Percentiles rank a stretch among this genome's conserved stretches.
These are phyloP conservation scores for Leguminivora glycinivorella DNA, from an alignment of 1,140 invertebrate species.

Conservation along the genomic window DNA sequence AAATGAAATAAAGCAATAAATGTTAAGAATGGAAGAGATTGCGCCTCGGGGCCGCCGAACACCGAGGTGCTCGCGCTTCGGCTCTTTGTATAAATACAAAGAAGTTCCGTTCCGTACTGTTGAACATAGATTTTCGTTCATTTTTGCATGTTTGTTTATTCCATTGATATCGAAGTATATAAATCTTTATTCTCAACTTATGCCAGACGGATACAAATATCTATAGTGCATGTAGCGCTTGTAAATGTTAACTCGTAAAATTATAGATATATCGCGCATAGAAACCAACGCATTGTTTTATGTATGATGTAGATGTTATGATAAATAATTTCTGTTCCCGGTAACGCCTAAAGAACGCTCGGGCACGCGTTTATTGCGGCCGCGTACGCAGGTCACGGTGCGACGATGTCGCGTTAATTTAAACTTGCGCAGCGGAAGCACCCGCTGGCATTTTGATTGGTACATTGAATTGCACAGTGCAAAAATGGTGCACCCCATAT, in stretches of 20 bases:
- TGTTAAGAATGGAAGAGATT: constrained; percentile 53
- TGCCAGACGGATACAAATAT: not conserved
- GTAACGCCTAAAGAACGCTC: constrained; percentile 10
- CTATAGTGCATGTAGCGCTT: not conserved
- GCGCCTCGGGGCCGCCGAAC: constrained; percentile 36
- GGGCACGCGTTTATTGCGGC: constrained; percentile 12
- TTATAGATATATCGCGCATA: constrained; percentile 12
- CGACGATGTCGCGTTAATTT: constrained; percentile 42
- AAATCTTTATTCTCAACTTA: constrained; percentile 20
- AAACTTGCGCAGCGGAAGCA: constrained; percentile 44
- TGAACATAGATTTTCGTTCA: constrained; percentile 17
- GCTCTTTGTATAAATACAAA: constrained; percentile 25
- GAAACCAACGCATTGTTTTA: not conserved
- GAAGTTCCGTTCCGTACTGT: constrained; percentile 26
- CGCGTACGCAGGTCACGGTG: constrained; percentile 33
- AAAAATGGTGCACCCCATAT: constrained; percentile 33
- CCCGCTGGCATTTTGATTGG: constrained; percentile 43
- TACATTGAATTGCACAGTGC: constrained; percentile 32
- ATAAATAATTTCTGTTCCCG: constrained; percentile 22
- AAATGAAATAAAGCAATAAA: constrained; percentile 66
- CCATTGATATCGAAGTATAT: constrained; percentile 23
- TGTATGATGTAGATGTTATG: constrained; percentile 8
- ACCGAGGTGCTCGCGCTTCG: constrained; percentile 30
- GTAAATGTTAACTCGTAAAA: constrained; percentile 8
- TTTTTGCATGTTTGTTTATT: constrained; percentile 27